Percentiles rank a stretch among this genome's conserved stretches.
phyloP scores from a whole-genome alignment of 2,797 vertebrate genomes.

The Triplophysa yarkandensis region DNA sequence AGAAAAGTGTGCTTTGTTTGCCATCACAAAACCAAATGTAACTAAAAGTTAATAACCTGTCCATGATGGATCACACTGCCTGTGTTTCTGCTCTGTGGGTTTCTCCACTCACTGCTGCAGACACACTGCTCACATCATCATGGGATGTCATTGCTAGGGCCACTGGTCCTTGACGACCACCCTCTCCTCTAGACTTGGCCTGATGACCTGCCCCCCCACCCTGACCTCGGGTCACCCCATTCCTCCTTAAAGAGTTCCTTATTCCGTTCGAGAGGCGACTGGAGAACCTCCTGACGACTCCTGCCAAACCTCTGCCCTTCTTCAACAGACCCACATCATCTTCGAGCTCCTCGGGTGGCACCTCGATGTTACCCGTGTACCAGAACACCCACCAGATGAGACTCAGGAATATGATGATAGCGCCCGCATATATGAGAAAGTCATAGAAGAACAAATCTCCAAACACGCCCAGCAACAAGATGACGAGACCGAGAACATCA shows the following conservation, averaged over 20 bases:
- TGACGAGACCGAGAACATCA: constrained; percentile 77
- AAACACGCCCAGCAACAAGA: constrained; percentile 84
- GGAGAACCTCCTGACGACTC: constrained; percentile 72
- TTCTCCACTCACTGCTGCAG: constrained; percentile 50
- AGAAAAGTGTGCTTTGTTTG: not conserved
- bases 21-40: not conserved
- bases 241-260: constrained; percentile 60
- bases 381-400: constrained; percentile 95
- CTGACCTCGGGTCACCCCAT: not conserved
- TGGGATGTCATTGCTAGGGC: not conserved
- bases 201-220: not conserved
- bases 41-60: constrained; percentile 26
- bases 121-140: constrained; percentile 38
- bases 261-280: constrained; percentile 69
- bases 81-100: constrained; percentile 59
- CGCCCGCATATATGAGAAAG: constrained; percentile 88
- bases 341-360: constrained; percentile 76
- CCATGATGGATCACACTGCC: constrained; percentile 56
- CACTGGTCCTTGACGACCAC: not conserved
- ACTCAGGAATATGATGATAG: constrained; percentile 88
- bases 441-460: constrained; percentile 82
- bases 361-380: constrained; percentile 91
- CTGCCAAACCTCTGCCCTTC: constrained; percentile 64
- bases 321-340: constrained; percentile 78
- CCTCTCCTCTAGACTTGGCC: constrained; percentile 44